Conservation (phyloP, 1,140 invertebrate genomes). For the Bombus picipes region DNA sequence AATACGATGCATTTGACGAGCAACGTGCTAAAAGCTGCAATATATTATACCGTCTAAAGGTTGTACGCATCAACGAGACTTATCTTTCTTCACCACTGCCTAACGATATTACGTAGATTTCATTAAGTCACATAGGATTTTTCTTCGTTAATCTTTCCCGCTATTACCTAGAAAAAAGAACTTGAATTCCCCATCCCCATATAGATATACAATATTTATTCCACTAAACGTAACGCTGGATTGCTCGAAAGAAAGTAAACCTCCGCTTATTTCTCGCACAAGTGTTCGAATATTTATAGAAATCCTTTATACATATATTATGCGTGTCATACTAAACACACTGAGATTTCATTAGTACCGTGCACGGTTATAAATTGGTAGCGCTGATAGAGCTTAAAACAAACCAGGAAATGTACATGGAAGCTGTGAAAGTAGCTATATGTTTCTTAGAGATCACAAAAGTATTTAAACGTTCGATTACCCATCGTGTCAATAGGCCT, state of each 20-base stretch:
- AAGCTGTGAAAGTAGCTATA: neutral
- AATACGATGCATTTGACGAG: constrained; percentile 1
- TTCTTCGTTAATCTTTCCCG: neutral
- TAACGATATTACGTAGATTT: neutral
- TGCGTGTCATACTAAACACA: neutral
- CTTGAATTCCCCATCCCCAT: accelerated
- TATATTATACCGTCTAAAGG: neutral
- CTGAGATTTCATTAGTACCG: neutral
- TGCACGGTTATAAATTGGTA: neutral
- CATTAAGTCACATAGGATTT: neutral
- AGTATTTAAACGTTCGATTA: too few relatives aligned
- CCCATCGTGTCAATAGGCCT: too few relatives aligned
- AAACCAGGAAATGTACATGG: neutral
- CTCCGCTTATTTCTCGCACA: neutral
- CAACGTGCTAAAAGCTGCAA: constrained; percentile 1
- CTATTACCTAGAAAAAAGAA: neutral
- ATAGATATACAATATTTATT: neutral
- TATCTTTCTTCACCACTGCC: neutral
- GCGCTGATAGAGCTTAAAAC: neutral
- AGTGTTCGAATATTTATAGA: too few relatives aligned
- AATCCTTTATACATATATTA: neutral
- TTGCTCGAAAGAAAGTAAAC: too few relatives aligned
- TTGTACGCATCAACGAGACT: neutral
- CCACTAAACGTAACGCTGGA: neutral
- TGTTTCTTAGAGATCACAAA: too few relatives aligned